Conservation (phyloP, 92 coral and sea anemone genomes). For the Nematostella vectensis region DNA sequence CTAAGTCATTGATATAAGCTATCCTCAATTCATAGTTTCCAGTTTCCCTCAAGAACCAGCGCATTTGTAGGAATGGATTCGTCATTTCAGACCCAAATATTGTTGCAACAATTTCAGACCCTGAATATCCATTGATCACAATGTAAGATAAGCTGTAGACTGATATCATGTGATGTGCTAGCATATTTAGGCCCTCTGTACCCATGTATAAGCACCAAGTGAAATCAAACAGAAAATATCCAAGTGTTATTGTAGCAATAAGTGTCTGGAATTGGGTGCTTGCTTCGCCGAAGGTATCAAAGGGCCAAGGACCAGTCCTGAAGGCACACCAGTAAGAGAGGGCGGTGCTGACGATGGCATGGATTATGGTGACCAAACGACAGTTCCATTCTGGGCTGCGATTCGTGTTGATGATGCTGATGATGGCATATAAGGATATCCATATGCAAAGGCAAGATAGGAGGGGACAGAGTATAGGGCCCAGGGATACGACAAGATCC, state of each 20-base stretch:
- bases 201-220: conserved; percentile 83
- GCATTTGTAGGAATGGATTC: conserved; percentile 81
- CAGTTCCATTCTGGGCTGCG: conserved; percentile 87
- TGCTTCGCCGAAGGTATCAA: conserved; percentile 64
- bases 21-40: conserved; percentile 46
- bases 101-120: conserved; percentile 80
- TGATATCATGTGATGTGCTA: conserved; percentile 72
- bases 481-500: too few species aligned
- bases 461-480: too few species aligned
- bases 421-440: conserved; percentile 48
- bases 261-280: conserved; percentile 70
- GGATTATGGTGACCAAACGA: conserved; percentile 60
- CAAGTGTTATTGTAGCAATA: conserved; percentile 61
- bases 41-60: conserved; percentile 94
- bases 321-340: conserved; percentile 70
- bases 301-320: conserved; percentile 92
- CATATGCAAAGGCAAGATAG: conserved; percentile 59
- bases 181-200: conserved; percentile 84
- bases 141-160: conserved; percentile 41
- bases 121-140: conserved; percentile 50
- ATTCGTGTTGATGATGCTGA: conserved; percentile 48
- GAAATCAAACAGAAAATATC: conserved; percentile 86
- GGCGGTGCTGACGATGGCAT: conserved; percentile 51
- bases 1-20: conserved; percentile 76
- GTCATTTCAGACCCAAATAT: conserved; percentile 89